Base-by-base conservation (phyloP, 2,113 vertebrate species). In the Ophiodon elongatus region DNA sequence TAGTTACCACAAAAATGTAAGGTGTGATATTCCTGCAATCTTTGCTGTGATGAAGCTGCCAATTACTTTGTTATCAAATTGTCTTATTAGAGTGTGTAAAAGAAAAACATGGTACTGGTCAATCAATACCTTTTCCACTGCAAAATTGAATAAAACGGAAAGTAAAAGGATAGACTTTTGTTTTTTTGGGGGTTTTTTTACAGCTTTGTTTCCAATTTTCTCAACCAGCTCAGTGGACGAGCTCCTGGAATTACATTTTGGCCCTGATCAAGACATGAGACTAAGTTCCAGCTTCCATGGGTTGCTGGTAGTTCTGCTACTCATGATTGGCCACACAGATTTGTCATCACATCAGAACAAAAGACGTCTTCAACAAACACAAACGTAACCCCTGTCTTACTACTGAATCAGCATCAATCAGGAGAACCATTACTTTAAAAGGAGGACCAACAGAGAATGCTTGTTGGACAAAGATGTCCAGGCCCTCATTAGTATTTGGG, bases 1-100 rank as follows among this genome's bases (percentile, higher is more conserved):
- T 43, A 10, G 35, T 52, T 73, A 78, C 50, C 17, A 15, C 33
- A 41, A 71, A 33, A 14, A 41, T 52, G 11, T 27, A 41, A 57
- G 21, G 72, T 67, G 25, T 33, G 17, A 78, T 72, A 62, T 83
- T 84, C 50, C 29, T 56, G 74, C 71, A 89, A 77, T 31, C 19
- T 7, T 25, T 67, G 45, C 37, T 56, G n/a, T 50, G 79, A 72
- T 15, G 33, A 74, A 77, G 57, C 19, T 56, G 37, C 37, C 65
- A 83, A 70, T 54, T 69, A 64, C 41, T 69, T 11, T 69, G 31
- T 73, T 43, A 63, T 80, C 35, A 2, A 65, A 79, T 52, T 69
- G 25, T 76, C 3, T 43, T 67, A 57, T 47, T 23, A 60, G 21
- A 54, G 64, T 3, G 2, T 65, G 56, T 79, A 4, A n/a, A 79